phyloP scores from a whole-genome alignment of 1,140 invertebrate genomes.

The Caenorhabditis briggsae region DNA sequence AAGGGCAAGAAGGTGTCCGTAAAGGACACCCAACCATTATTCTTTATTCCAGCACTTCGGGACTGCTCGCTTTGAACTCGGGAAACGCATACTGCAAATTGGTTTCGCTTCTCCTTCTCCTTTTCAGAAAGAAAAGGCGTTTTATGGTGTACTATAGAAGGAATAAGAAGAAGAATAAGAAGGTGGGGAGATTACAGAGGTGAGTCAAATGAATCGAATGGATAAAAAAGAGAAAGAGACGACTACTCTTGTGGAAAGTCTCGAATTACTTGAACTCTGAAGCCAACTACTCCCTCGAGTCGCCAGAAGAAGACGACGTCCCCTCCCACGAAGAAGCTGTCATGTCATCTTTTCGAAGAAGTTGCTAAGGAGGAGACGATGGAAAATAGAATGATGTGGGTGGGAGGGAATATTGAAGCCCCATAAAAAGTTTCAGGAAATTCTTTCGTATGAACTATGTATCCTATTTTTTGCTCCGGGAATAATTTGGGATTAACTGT shows the following conservation, averaged over 20 bases:
- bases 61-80: constrained; percentile 44
- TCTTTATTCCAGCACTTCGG: constrained; percentile 45
- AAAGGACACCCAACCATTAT: constrained; percentile 44
- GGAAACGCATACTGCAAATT: constrained; percentile 56
- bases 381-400: neutral
- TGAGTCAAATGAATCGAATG: constrained; percentile 28
- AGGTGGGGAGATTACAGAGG: neutral
- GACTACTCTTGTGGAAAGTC: neutral
- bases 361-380: neutral
- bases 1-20: constrained; percentile 37
- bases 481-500: neutral
- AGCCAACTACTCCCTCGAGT: constrained; percentile 10
- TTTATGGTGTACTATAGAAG: neutral
- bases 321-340: constrained; percentile 32
- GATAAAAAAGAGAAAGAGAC: constrained; percentile 3
- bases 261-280: constrained; percentile 51
- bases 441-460: neutral
- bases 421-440: neutral
- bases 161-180: neutral
- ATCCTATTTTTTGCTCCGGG: neutral
- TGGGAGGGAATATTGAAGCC: too few relatives aligned
- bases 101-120: constrained; percentile 26
- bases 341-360: neutral
- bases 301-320: neutral
- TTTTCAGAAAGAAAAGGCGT: neutral